Percentiles rank a stretch among this genome's conserved stretches.
Conservation (phyloP, 2,797 vertebrate species). For the Kryptolebias ocellatus region DNA sequence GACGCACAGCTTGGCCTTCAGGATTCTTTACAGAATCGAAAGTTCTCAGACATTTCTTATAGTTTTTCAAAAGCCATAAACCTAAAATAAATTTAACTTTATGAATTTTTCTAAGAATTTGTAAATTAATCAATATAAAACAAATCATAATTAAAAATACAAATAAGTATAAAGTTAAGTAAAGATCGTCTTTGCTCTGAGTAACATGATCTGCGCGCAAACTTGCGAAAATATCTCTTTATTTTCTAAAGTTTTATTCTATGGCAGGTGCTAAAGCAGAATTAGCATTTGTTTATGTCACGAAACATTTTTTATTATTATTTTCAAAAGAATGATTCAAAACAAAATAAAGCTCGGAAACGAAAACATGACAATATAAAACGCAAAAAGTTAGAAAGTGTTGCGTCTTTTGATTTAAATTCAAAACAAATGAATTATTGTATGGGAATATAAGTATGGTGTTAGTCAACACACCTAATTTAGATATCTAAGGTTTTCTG, state of each 20-base stretch:
- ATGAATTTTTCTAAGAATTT: no score
- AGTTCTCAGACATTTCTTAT: no score
- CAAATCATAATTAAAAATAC: background rate
- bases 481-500: background rate
- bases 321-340: no score
- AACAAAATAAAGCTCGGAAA: no score
- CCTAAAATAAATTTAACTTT: no score
- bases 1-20: background rate
- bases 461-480: background rate
- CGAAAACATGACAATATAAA: no score
- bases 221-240: background rate
- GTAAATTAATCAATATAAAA: no score
- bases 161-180: background rate
- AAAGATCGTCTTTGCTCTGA: background rate
- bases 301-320: no score
- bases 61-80: no score
- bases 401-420: no score
- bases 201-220: background rate
- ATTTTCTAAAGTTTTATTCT: background rate
- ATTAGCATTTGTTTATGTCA: background rate
- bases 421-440: background rate
- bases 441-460: background rate
- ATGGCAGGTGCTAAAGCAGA: background rate
- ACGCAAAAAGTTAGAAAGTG: no score
- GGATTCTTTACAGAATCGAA: background rate